Evolutionary conservation across 2,797 vertebrate species (phyloP).

Genomic region (Pseudomugil tenellus): DNA sequence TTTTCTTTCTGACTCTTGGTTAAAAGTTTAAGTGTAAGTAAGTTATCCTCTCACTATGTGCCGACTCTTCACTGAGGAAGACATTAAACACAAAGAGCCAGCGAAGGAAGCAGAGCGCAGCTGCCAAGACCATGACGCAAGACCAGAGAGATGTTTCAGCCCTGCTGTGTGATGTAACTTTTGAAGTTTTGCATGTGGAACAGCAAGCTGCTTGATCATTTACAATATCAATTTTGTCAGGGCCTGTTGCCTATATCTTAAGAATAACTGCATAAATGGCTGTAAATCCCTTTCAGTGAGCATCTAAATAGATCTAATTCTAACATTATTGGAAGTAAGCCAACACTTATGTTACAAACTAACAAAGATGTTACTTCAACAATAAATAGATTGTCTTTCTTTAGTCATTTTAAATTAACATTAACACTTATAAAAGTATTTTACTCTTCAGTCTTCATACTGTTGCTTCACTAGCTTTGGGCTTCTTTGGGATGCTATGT

Average conservation of each 20-base stretch:
- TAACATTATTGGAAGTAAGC: not conserved
- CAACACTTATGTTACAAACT: not conserved
- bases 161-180: slow-evolving; percentile 58
- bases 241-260: not conserved
- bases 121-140: slow-evolving; percentile 62
- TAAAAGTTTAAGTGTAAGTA: not conserved
- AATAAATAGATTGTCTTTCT: not conserved
- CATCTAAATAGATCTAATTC: too few relatives aligned
- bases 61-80: not conserved
- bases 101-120: slow-evolving; percentile 23
- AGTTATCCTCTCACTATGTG: not conserved
- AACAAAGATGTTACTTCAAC: not conserved
- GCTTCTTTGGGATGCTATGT: not conserved
- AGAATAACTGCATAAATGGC: not conserved
- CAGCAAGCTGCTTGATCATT: not conserved
- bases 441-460: not conserved
- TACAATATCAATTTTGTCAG: not conserved
- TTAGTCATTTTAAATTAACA: not conserved
- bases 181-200: slow-evolving; percentile 9
- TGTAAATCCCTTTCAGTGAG: not conserved
- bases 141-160: slow-evolving; percentile 47
- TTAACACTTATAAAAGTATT: not conserved
- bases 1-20: not conserved
- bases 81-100: slow-evolving; percentile 22
- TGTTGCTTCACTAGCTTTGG: not conserved